phyloP scores from a whole-genome alignment of 2,113 vertebrate genomes.

The Pterophyllum scalare region DNA sequence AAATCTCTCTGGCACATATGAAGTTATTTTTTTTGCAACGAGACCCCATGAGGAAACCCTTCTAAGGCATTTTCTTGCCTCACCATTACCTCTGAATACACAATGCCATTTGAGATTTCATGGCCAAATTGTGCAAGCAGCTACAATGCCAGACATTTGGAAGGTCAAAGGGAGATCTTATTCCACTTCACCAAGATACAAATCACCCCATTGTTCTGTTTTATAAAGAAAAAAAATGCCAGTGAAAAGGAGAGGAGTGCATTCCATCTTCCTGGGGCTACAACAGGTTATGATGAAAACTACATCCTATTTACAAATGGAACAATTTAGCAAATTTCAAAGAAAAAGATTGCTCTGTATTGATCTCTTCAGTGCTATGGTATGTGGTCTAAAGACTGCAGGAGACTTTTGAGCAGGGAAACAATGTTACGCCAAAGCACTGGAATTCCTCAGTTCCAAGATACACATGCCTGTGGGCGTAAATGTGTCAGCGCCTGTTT shows the following conservation, averaged over 20 bases:
- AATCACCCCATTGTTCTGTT: constrained; percentile 42
- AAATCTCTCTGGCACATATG: background rate
- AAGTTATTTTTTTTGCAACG: constrained; percentile 10
- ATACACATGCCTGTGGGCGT: constrained; percentile 73
- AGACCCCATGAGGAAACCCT: background rate
- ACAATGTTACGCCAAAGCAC: constrained; percentile 36
- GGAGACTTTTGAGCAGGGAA: constrained; percentile 34
- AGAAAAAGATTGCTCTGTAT: constrained; percentile 6
- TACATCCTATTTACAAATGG: background rate
- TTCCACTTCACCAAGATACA: constrained; percentile 24
- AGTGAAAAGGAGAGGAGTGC: constrained; percentile 14
- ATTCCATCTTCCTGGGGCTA: background rate
- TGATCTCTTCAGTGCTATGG: constrained; percentile 16
- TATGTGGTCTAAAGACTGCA: constrained; percentile 13
- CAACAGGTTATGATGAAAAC: constrained; percentile 15
- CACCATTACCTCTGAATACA: background rate
- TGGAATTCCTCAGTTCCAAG: constrained; percentile 72
- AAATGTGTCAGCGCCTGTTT: constrained; percentile 76
- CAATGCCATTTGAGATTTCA: constrained; percentile 8
- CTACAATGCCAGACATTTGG: background rate
- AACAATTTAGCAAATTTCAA: constrained; percentile 3
- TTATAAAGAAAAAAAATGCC: background rate
- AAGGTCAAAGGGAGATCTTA: constrained; percentile 25
- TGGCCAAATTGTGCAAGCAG: constrained; percentile 22
- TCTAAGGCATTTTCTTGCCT: background rate